Conservation (phyloP, 1,140 invertebrate genomes). For the Lutraria rhynchaena region DNA sequence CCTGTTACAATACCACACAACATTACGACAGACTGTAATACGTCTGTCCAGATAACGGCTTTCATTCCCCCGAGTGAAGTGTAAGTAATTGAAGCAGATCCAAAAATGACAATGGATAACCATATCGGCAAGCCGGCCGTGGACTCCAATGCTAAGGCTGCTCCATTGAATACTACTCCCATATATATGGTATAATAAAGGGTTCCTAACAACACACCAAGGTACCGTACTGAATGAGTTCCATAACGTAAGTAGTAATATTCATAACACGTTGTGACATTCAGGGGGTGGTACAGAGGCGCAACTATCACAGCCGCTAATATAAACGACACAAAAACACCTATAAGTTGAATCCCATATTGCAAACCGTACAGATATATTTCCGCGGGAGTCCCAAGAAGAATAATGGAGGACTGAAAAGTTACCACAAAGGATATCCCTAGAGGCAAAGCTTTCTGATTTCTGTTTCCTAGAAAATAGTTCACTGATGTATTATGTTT, state of each 20-base stretch:
- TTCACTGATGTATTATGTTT: conserved; percentile 92
- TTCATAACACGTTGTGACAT: conserved; percentile 1
- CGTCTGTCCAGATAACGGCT: conserved; percentile 46
- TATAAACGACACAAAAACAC: background rate
- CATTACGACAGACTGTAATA: conserved; percentile 31
- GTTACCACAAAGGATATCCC: conserved; percentile 68
- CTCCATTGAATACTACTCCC: conserved; percentile 22
- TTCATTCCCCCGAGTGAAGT: conserved; percentile 41
- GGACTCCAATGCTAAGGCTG: conserved; percentile 12
- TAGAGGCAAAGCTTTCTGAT: conserved; percentile 86
- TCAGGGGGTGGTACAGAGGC: conserved; percentile 6
- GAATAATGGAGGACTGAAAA: conserved; percentile 62
- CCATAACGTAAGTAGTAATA: conserved; percentile 11
- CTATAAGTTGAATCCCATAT: background rate
- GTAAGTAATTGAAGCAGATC: background rate
- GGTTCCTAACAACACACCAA: background rate
- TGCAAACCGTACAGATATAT: conserved; percentile 29
- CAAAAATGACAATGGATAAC: background rate
- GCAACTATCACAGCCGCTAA: background rate
- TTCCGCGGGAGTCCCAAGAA: conserved; percentile 61
- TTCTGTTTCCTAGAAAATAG: conserved; percentile 89
- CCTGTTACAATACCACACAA: conserved; percentile 19
- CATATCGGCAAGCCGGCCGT: background rate
- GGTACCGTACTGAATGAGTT: background rate
- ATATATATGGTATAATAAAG: conserved; percentile 23